Conservation (phyloP, 1,140 invertebrate genomes). For the Chrysoperla carnea region DNA sequence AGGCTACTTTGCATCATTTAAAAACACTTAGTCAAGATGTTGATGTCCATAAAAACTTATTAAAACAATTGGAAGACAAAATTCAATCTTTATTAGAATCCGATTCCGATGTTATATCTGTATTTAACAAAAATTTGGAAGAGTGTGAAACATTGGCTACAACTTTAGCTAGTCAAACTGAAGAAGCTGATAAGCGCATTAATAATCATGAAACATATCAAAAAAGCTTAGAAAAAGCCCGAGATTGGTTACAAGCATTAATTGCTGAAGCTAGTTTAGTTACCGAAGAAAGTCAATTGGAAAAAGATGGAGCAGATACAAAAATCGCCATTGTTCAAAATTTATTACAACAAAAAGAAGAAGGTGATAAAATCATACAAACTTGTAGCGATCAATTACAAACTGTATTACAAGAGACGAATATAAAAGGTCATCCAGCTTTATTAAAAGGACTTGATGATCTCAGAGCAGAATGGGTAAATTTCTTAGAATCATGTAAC, state of each 20-base stretch:
- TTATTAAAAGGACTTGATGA: constrained; percentile 59
- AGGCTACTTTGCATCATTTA: constrained; percentile 58
- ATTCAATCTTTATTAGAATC: constrained; percentile 36
- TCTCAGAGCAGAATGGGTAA: constrained; percentile 55
- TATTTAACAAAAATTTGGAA: constrained; percentile 45
- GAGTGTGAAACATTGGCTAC: constrained; percentile 48
- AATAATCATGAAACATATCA: constrained; percentile 66
- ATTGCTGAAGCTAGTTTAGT: constrained; percentile 44
- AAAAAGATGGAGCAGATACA: constrained; percentile 54
- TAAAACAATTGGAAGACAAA: constrained; percentile 61
- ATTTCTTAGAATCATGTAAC: constrained; percentile 53
- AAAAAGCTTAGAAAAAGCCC: constrained; percentile 53
- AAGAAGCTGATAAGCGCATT: constrained; percentile 49
- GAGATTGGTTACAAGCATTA: constrained; percentile 53
- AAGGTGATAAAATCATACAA: constrained; percentile 54
- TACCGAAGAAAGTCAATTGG: constrained; percentile 47
- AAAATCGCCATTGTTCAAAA: constrained; percentile 58
- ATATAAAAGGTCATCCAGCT: constrained; percentile 52
- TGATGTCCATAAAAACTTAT: constrained; percentile 54
- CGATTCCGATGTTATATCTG: constrained; percentile 54
- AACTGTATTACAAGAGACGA: constrained; percentile 59
- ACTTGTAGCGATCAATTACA: constrained; percentile 52
- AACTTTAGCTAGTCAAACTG: constrained; percentile 47
- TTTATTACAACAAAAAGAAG: constrained; percentile 47
- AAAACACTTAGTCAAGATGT: constrained; percentile 66